Conservation (phyloP, 2,888 invertebrate species). For the Acholoe squamosa region DNA sequence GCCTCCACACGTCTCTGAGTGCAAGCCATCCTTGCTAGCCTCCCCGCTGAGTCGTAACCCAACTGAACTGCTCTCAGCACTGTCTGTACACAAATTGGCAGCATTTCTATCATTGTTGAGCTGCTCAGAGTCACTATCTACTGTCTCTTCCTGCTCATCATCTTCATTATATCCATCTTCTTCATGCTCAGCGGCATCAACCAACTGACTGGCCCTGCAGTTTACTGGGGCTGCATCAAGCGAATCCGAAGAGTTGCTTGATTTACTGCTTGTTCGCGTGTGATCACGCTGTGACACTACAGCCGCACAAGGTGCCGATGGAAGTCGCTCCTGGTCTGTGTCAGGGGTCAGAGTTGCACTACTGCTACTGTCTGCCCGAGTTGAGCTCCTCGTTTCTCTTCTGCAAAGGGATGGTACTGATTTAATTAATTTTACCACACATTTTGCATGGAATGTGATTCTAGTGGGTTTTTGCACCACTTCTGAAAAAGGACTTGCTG, state of each 20-base stretch:
- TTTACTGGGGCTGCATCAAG: background rate
- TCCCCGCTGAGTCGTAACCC: conserved; percentile 39
- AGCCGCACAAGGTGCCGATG: conserved; percentile 45
- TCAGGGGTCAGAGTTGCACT: conserved; percentile 1
- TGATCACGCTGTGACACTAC: conserved; percentile 54
- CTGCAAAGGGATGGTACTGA: background rate
- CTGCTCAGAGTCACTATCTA: background rate
- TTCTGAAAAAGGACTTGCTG: too few species aligned
- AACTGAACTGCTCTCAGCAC: conserved; percentile 21
- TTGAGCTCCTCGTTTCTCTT: background rate
- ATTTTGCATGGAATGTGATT: too few species aligned
- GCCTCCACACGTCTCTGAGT: background rate
- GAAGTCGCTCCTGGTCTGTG: conserved; percentile 30
- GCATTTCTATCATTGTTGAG: background rate
- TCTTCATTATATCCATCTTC: conserved; percentile 60
- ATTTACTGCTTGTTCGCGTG: conserved; percentile 41
- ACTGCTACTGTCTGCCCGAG: background rate
- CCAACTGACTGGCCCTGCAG: background rate
- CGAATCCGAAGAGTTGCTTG: conserved; percentile 4
- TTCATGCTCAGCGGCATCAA: background rate
- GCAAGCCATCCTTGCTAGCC: background rate
- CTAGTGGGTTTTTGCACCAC: too few species aligned
- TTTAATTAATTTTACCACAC: too few species aligned
- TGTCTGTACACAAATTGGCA: conserved; percentile 42
- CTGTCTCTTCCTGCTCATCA: conserved; percentile 1